phyloP scores from a whole-genome alignment of 1,140 invertebrate genomes.

The Drosophila ohnishii region DNA sequence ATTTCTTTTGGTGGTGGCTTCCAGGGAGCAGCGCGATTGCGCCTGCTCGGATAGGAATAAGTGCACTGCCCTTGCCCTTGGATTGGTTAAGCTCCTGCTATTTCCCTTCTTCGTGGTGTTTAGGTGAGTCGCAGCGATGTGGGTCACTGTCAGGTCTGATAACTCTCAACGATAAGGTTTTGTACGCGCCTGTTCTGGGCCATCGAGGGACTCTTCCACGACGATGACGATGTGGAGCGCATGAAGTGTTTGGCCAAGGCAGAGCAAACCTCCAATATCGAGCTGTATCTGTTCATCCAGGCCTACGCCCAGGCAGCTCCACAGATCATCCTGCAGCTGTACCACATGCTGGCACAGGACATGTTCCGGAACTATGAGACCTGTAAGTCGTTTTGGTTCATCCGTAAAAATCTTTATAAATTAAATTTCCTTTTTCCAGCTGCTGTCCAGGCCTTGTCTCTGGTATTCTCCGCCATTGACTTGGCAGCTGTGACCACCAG shows the following conservation, averaged over 20 bases:
- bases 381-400: slow-evolving; percentile 45
- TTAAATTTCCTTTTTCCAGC: slow-evolving; percentile 81
- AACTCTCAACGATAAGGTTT: slow-evolving; percentile 83
- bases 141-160: background rate
- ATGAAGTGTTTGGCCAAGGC: slow-evolving; percentile 85
- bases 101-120: slow-evolving; percentile 88
- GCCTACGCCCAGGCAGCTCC: slow-evolving; percentile 90
- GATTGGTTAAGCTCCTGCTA: slow-evolving; percentile 84
- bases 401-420: background rate
- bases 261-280: slow-evolving; percentile 86
- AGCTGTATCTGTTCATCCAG: slow-evolving; percentile 89
- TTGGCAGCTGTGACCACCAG: slow-evolving; percentile 87
- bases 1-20: slow-evolving; percentile 64
- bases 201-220: slow-evolving; percentile 86
- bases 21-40: slow-evolving; percentile 84
- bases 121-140: slow-evolving; percentile 84
- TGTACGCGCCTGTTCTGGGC: slow-evolving; percentile 88
- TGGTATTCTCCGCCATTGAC: slow-evolving; percentile 87
- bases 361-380: slow-evolving; percentile 78
- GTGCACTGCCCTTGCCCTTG: slow-evolving; percentile 50
- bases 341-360: slow-evolving; percentile 84
- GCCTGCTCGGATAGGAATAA: slow-evolving; percentile 60
- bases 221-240: slow-evolving; percentile 84
- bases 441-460: slow-evolving; percentile 86
- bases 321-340: slow-evolving; percentile 87